A percentile compares a stretch with the other conserved stretches of the same genome.
Evolutionary conservation across 2,113 vertebrate genomes (phyloP).

Genomic region (Theristicus caerulescens): DNA sequence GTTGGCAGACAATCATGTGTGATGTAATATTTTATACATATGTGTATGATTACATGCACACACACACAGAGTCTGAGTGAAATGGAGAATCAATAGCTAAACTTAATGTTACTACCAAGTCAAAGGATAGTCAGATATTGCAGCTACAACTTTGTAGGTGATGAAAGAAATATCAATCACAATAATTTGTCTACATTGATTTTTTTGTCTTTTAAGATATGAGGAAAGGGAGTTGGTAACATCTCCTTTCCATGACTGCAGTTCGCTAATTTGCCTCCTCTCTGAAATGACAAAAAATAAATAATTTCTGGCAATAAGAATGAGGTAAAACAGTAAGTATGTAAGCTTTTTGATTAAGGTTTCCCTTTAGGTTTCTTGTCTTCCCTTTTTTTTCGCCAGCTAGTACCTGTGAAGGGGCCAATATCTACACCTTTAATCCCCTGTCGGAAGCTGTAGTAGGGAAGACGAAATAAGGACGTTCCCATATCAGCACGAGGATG

Average conservation of each 20-base stretch:
- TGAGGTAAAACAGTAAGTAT: not conserved
- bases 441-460: not conserved
- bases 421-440: not conserved
- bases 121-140: not conserved
- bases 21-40: not conserved
- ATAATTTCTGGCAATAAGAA: not conserved
- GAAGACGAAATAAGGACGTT: not conserved
- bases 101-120: not conserved
- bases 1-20: not conserved
- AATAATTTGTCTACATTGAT: not conserved
- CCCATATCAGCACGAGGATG: not conserved
- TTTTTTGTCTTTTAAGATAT: not conserved
- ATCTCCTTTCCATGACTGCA: not conserved
- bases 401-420: not conserved
- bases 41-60: not conserved
- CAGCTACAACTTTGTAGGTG: not conserved
- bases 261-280: not conserved
- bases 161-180: not conserved
- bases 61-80: not conserved
- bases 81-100: not conserved
- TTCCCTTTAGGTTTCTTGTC: not conserved
- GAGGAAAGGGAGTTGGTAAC: not conserved
- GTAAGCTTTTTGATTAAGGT: not conserved
- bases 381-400: not conserved
- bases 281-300: not conserved